A percentile compares a stretch with the other conserved stretches of the same genome.
Conservation (phyloP, 2,797 vertebrate species). For the Cygnus olor region DNA sequence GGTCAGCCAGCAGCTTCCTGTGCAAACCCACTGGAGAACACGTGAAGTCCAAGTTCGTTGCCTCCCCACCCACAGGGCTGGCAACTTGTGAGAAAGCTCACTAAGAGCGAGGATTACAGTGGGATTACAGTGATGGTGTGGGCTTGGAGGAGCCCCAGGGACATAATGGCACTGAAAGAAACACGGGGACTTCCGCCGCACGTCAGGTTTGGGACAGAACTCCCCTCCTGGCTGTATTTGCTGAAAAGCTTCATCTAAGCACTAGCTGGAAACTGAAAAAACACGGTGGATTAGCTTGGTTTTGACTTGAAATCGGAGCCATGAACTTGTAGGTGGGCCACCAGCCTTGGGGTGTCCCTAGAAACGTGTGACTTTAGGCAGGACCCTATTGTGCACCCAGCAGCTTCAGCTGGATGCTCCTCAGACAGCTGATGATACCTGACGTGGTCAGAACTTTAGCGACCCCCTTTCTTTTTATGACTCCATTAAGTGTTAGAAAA, state of each 20-base stretch:
- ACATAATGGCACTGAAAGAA: background rate
- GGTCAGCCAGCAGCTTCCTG: background rate
- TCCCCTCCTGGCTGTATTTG: background rate
- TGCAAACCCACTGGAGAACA: background rate
- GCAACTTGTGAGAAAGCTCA: background rate
- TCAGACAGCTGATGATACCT: background rate
- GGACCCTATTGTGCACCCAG: background rate
- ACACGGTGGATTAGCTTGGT: background rate
- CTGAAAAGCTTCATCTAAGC: background rate
- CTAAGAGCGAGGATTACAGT: fast-evolving
- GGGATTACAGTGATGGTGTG: fast-evolving
- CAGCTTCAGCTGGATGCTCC: background rate
- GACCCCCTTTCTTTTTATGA: background rate
- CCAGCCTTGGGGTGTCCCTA: background rate
- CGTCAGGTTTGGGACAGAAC: background rate
- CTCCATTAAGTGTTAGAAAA: background rate
- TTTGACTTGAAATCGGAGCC: background rate
- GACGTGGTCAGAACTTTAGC: background rate
- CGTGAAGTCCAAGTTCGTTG: background rate
- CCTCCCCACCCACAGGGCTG: background rate
- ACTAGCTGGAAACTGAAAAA: background rate
- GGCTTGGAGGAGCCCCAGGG: background rate
- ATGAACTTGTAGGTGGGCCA: background rate
- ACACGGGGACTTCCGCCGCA: background rate
- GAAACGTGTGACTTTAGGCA: fast-evolving